Percentiles rank a stretch among this genome's conserved stretches.
Conservation (phyloP, 2,113 vertebrate genomes). For the Triplophysa dalaica region DNA sequence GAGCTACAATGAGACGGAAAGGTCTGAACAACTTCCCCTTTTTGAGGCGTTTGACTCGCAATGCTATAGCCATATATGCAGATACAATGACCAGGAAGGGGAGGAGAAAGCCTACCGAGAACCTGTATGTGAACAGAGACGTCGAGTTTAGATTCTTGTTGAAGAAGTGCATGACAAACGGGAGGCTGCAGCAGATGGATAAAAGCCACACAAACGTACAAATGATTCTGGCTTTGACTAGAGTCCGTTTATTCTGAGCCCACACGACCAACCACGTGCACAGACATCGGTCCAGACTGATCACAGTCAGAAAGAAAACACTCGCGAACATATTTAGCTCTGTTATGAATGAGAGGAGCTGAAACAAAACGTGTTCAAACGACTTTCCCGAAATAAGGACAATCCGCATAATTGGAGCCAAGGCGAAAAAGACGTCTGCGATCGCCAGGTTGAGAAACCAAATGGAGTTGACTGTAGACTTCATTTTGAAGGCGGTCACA, state of each 20-base stretch:
- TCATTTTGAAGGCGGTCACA: slow-evolving; percentile 68
- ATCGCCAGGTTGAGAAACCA: slow-evolving; percentile 73
- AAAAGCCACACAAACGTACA: slow-evolving; percentile 59
- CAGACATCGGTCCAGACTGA: slow-evolving; percentile 73
- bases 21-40: slow-evolving; percentile 41
- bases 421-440: slow-evolving; percentile 69
- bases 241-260: slow-evolving; percentile 69
- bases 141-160: too few relatives aligned
- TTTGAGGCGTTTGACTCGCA: slow-evolving; percentile 43
- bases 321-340: slow-evolving; percentile 72
- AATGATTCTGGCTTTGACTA: slow-evolving; percentile 47
- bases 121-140: slow-evolving; percentile 13
- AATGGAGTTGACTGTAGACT: slow-evolving; percentile 64
- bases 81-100: slow-evolving; percentile 60
- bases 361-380: neutral
- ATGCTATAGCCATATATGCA: slow-evolving; percentile 59
- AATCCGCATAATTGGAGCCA: too few relatives aligned
- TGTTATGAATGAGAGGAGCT: slow-evolving; percentile 2
- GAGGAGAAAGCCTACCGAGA: slow-evolving; percentile 60
- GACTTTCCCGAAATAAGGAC: neutral
- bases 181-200: slow-evolving; percentile 57
- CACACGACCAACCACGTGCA: slow-evolving; percentile 66
- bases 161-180: slow-evolving; percentile 16
- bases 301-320: slow-evolving; percentile 64
- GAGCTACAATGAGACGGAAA: slow-evolving; percentile 51